Percentiles rank a stretch among this genome's conserved stretches.
These are phyloP conservation scores for Himalopsyche anomala DNA, from an alignment of 2,888 invertebrate species.

Conservation along the genomic window DNA sequence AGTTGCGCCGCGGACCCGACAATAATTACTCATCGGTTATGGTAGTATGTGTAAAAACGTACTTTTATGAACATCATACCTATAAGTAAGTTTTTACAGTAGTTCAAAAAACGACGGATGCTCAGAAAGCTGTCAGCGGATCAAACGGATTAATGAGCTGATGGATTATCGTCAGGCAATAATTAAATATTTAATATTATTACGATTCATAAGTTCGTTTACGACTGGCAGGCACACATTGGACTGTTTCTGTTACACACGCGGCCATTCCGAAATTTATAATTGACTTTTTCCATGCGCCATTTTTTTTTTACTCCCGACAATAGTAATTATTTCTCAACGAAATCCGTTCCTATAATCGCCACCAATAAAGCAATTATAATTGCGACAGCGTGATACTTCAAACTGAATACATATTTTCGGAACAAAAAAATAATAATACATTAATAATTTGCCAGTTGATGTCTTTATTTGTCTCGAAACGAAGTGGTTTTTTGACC, in stretches of 20 bases:
- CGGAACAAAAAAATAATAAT: neutral
- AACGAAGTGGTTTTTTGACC: neutral
- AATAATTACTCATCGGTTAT: too few species aligned
- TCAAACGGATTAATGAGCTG: too few species aligned
- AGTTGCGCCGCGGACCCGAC: too few species aligned
- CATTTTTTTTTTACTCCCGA: conserved; percentile 3
- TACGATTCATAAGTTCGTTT: too few species aligned
- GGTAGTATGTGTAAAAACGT: too few species aligned
- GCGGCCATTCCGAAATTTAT: neutral
- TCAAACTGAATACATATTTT: conserved; percentile 41
- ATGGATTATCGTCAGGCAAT: too few species aligned
- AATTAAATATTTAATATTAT: too few species aligned
- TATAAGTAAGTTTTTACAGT: too few species aligned
- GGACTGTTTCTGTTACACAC: neutral
- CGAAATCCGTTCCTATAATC: conserved; percentile 24
- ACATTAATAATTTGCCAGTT: conserved; percentile 9
- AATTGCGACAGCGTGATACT: conserved; percentile 31
- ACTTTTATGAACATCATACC: too few species aligned
- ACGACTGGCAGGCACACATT: neutral
- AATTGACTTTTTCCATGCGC: conserved; percentile 29
- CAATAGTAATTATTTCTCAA: conserved; percentile 27
- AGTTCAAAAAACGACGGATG: too few species aligned
- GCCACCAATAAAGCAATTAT: conserved; percentile 40
- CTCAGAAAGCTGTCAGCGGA: too few species aligned
- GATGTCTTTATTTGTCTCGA: conserved; percentile 21